Percentiles rank a stretch among this genome's conserved stretches.
Conservation (phyloP, 2,797 vertebrate genomes). For the Anas bahamensis region DNA sequence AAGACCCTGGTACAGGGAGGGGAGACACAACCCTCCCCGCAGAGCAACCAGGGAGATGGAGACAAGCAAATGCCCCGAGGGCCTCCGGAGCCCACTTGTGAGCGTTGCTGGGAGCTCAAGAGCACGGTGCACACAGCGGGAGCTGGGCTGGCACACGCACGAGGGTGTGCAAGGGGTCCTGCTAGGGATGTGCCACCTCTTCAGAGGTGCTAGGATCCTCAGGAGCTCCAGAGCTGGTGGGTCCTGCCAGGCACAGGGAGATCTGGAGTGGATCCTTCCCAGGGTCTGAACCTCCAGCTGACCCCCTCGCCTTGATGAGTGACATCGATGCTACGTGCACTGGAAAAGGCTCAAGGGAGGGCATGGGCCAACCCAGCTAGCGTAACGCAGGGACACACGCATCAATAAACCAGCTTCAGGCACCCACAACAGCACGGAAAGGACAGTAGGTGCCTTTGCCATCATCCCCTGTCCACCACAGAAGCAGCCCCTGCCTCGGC, state of each 20-base stretch:
- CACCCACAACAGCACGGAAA: background rate
- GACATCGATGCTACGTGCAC: background rate
- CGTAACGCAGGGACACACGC: fast-evolving
- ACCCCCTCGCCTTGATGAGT: background rate
- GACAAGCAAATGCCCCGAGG: background rate
- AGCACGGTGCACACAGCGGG: background rate
- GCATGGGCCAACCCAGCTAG: background rate
- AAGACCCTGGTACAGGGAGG: background rate
- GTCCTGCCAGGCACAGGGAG: background rate
- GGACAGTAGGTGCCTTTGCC: background rate
- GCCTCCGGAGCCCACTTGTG: background rate
- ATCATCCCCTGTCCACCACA: background rate
- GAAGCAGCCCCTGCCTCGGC: background rate
- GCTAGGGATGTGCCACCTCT: background rate
- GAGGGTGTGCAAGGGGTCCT: background rate
- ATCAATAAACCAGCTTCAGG: background rate
- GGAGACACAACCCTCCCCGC: background rate
- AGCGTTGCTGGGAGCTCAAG: background rate
- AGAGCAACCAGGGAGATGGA: background rate
- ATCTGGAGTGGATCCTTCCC: background rate
- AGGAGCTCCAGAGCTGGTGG: background rate
- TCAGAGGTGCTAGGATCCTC: background rate
- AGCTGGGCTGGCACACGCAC: background rate
- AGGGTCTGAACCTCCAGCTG: background rate
- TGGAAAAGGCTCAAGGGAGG: background rate